Base-by-base conservation (phyloP, 1,140 invertebrate genomes). In the Drosophila teissieri region DNA sequence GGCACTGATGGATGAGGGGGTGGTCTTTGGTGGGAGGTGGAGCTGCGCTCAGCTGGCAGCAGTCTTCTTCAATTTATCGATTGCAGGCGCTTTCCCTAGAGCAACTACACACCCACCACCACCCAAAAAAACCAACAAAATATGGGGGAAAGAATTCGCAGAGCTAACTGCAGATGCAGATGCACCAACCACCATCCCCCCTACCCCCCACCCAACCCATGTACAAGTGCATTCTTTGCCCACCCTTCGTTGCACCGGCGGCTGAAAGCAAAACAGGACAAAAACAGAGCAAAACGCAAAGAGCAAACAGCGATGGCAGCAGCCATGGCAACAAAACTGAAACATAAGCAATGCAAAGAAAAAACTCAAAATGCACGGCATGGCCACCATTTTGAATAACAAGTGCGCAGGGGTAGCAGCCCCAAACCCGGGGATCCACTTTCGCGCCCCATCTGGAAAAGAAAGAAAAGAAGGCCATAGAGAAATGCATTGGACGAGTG, bases 331-430 rank as follows among this genome's bases (percentile, higher is more conserved):
- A 88, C 82, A 86, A 68, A 86, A 86, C 83, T 73, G 68, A 77
- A 85, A 85, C 76, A 74, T 55, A 63, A 86, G 85, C 78, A 85
- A 85, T 67, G 67, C 73, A 79, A 80, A 62, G 58, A 62, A 63
- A 56, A 75, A 75, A 65, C 73, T 52, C 76, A 88, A 88, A 88
- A 84, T 89, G 80, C 84, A 80, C 78, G 83, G 44, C 31, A 8
- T 45, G 45, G 84, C 84, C 82, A 88, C 84, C 84, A 89, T 88
- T 88, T 88, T 88, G 84, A 89, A 88, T 88, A 88, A 84, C 84
- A 88, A 88, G 83, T 80, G 79, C 84, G 73, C 65, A 70, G 54
- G 74, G 75, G 19, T 44, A 51, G 40, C 27, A 22, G 42, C 24
- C 8, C 15, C 34, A 34, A 7, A 27, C 22, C 57, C 44, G 22